Evolutionary conservation across 2,797 vertebrate species (phyloP).

Genomic region (Mus caroli): DNA sequence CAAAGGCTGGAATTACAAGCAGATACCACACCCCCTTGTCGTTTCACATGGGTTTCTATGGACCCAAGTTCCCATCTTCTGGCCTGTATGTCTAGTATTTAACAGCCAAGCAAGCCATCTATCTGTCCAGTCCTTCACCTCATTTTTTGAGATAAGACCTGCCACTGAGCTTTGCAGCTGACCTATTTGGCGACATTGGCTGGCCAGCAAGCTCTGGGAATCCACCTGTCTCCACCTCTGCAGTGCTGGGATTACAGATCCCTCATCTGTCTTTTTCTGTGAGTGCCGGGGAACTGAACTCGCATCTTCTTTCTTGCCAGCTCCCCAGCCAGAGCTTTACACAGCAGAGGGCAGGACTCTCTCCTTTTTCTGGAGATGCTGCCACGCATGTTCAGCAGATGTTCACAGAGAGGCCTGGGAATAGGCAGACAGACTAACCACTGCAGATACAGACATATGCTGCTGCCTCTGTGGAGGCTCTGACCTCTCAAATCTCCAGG

Average conservation of each 20-base stretch:
- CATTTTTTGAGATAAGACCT: not conserved
- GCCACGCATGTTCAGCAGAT: too few relatives aligned
- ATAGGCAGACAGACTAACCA: not conserved
- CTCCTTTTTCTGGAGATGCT: not conserved
- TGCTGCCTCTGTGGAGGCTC: not conserved
- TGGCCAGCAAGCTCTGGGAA: not conserved
- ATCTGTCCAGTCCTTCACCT: not conserved
- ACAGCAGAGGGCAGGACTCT: not conserved
- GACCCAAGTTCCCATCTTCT: not conserved
- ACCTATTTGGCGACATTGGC: not conserved
- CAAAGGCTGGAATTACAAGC: not conserved
- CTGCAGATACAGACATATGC: not conserved
- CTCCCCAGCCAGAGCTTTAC: not conserved
- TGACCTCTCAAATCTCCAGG: not conserved
- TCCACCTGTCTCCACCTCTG: not conserved
- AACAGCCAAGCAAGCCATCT: not conserved
- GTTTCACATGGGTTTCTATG: not conserved
- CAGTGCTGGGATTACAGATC: not conserved
- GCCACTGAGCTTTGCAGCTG: not conserved
- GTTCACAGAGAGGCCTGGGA: not conserved
- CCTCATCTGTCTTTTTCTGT: not conserved
- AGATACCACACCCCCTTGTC: not conserved
- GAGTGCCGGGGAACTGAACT: not conserved
- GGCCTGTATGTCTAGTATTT: not conserved
- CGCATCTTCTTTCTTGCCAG: not conserved